Percentiles rank a stretch among this genome's conserved stretches.
These are phyloP conservation scores for Ammodytes dubius DNA, from an alignment of 2,113 vertebrate species.

Conservation along the genomic window DNA sequence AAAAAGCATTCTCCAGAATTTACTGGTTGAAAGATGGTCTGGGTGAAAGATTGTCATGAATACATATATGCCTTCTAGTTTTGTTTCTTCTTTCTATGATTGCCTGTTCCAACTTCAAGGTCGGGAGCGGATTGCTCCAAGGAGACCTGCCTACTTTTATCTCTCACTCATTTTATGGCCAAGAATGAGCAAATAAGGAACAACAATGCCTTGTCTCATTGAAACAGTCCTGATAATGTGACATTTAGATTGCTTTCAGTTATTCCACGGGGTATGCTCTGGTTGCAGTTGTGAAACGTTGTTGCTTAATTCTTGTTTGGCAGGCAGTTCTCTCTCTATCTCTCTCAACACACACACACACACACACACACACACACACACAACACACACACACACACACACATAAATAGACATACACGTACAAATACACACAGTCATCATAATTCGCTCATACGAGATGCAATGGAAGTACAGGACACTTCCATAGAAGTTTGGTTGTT, in stretches of 20 bases:
- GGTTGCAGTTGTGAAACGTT: not conserved
- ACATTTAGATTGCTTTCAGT: slow-evolving; percentile 1
- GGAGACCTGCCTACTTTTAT: not conserved
- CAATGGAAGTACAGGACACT: not conserved
- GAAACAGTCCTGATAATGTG: slow-evolving; percentile 3
- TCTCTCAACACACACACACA: not conserved
- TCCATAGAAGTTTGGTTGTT: not conserved
- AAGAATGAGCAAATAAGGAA: not conserved
- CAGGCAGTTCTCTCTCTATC: not conserved
- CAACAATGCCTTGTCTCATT: slow-evolving; percentile 1
- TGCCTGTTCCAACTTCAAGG: not conserved
- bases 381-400: not conserved
- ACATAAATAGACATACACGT: too few relatives aligned
- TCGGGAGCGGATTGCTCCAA: not conserved
- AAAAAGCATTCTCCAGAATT: not conserved
- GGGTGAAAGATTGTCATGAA: not conserved
- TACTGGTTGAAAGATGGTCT: not conserved
- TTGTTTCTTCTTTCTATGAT: not conserved
- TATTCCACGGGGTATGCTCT: not conserved
- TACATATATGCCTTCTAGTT: not conserved
- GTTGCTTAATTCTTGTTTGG: slow-evolving; percentile 2
- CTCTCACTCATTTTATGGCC: not conserved
- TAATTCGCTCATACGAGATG: not conserved
- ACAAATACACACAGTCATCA: too few relatives aligned
- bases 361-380: not conserved